Evolutionary conservation across 2,888 invertebrate species (phyloP), one percentile per base, ranked within the genome.

Genomic region (Matsumyia berberina): DNA sequence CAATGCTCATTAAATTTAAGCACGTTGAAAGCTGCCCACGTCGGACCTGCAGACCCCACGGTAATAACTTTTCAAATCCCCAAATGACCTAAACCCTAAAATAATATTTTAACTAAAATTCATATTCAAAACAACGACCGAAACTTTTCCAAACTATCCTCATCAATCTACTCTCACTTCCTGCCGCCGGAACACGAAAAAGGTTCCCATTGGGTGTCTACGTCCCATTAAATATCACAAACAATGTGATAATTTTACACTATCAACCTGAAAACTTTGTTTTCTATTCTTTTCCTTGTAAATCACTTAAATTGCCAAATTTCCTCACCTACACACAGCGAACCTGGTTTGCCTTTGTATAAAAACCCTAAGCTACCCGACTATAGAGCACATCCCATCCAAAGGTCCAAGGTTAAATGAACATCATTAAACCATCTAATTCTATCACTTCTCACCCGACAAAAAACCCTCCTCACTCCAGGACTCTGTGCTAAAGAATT

Each of bases 361-460:
- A 31, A 46, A 51, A 31, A 62, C 17, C 58, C 67, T 33, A 60
- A 64, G 64, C 57, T 33, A 46, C 37, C 44, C 42, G n/a, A n/a
- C n/a, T n/a, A n/a, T 42, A 42, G 4, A 37, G 33, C 46, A 37
- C 49, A 60, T 46, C 39, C 44, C 29, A 31, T 31, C 53, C 67
- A 15, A 69, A 46, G 79, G 69, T 76, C 46, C 69, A 66, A 74
- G 62, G 74, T 80, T 80, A 79, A 85, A 74, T 64, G 79, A 85
- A 80, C 79, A 80, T 80, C 79, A 85, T 74, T 79, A 79, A 79
- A 79, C 79, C 69, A 85, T 85, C 73, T 70, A 85, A 79, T 85
- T 79, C 79, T 70, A 85, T 85, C 83, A 85, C 79, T 53, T 74
- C 51, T 51, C 58, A 58, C 35, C 64, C 64, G 24, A 33, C 60